Base-by-base conservation (phyloP, 2,888 invertebrate species). In the Prenolepis imparis region DNA sequence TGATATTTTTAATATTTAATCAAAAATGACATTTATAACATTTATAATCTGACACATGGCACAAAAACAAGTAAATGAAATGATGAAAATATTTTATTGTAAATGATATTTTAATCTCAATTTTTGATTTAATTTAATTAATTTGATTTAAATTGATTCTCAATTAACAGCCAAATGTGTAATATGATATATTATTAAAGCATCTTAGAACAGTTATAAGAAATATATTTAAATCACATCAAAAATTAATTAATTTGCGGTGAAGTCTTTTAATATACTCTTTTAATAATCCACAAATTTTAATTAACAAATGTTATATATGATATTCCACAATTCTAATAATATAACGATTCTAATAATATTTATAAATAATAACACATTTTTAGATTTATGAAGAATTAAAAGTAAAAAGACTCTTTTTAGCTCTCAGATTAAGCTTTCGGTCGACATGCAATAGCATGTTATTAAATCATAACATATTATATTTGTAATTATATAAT, bases 291-390 rank as follows among this genome's bases (percentile, higher is more conserved):
- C 6, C 11, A 5, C 15, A 18, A 36, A 36, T 5, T 36, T 0
- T 63, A 63, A 74, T 74, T 63, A 74, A 44, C 15, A 72, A 12
- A 18, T 48, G 9, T 74, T 48, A 36, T 36, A 32, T 32, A 36
- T 3, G 36, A 36, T 36, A 5, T 36, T 36, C 0, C 36, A 36
- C 5, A 5, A 36, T 36, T 36, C 36, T 36, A 36, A 36, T 36
- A 36, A 36, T 36, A 36, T 36, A 36, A 36, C 5, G 21, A 15
- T 74, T 28, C 28, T 28, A 28, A 28, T 28, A 28, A 28, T 28
- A 28, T 28, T 44, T 48, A 18, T 67, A 24, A 0, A n/a, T 9
- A 5, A 12, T 36, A 72, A 36, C 36, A 39, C 11, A 72, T 68
- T 32, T 32, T 36, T 21, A 3, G 18, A 32, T 6, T 66, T 8